Evolutionary conservation across 2,797 vertebrate genomes (phyloP).

Genomic region (Sebastes iracundus): DNA sequence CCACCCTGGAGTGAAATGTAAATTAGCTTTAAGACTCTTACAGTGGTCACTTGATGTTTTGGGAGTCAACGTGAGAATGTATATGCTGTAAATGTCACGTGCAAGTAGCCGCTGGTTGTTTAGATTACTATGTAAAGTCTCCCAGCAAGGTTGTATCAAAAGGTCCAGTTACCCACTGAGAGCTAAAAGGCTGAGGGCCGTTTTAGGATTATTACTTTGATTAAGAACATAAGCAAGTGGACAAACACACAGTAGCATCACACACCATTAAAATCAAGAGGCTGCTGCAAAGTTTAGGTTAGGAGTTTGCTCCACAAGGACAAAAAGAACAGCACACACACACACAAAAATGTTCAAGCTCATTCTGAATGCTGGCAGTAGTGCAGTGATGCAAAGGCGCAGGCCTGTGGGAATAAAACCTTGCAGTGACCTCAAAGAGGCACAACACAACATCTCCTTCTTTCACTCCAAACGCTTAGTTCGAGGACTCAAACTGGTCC

Average conservation of each 20-base stretch:
- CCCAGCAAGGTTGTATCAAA: slow-evolving; percentile 12
- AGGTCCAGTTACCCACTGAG: slow-evolving; percentile 10
- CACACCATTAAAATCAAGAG: slow-evolving; percentile 10
- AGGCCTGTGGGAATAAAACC: slow-evolving; percentile 50
- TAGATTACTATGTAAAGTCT: neutral
- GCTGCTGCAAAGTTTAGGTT: slow-evolving; percentile 33
- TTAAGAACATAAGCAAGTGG: neutral
- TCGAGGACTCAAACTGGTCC: neutral
- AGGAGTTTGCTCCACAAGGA: slow-evolving; percentile 53
- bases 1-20: slow-evolving; percentile 35
- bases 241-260: neutral
- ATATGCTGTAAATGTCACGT: neutral
- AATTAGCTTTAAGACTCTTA: slow-evolving; percentile 38
- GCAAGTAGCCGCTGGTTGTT: slow-evolving; percentile 7
- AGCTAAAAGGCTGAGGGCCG: slow-evolving; percentile 8
- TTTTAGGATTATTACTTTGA: slow-evolving; percentile 22
- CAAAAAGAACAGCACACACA: slow-evolving; percentile 39
- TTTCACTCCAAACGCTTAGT: slow-evolving; percentile 8
- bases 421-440: slow-evolving; percentile 47
- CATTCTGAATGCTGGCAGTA: slow-evolving; percentile 37
- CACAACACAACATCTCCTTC: slow-evolving; percentile 24
- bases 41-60: slow-evolving; percentile 8
- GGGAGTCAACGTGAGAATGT: neutral
- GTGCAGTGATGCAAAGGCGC: slow-evolving; percentile 28
- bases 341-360: slow-evolving; percentile 14